Conservation (phyloP, 2,113 vertebrate species). For the Acrocephalus arundinaceus region DNA sequence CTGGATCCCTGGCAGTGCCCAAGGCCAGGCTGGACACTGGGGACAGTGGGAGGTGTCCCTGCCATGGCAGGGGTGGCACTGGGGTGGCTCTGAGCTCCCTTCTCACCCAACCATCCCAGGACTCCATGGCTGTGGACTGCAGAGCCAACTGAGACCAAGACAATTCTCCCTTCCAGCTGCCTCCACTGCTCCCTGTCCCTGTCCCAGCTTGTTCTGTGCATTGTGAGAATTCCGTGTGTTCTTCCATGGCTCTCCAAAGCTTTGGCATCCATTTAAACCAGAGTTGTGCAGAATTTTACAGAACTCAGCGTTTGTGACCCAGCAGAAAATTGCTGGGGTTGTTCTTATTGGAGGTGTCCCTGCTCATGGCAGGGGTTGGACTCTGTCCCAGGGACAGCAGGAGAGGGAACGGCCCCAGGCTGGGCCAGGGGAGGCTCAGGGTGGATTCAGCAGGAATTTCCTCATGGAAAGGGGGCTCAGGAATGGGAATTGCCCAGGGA, state of each 20-base stretch:
- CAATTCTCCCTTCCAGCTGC: background rate
- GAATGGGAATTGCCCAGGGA: background rate
- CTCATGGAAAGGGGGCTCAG: background rate
- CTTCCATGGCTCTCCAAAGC: background rate
- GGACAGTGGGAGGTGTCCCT: background rate
- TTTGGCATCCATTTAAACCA: fast-evolving
- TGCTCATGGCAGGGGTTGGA: background rate
- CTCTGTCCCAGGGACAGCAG: no score
- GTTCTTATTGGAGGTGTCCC: background rate
- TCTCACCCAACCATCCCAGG: background rate
- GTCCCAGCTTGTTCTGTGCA: background rate
- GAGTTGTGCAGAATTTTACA: background rate
- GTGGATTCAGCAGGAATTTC: background rate
- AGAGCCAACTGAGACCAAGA: background rate
- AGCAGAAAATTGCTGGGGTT: background rate
- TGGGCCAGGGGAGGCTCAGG: background rate
- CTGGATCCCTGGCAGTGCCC: no score
- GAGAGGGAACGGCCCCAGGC: background rate
- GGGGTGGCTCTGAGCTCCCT: background rate
- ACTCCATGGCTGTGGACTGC: background rate
- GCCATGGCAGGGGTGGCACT: background rate
- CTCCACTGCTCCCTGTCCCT: background rate
- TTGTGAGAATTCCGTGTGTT: background rate
- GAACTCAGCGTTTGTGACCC: background rate
- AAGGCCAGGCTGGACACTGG: no score